A percentile compares a stretch with the other conserved stretches of the same genome.
Conservation (phyloP, 2,797 vertebrate genomes). For the Echeneis naucrates region DNA sequence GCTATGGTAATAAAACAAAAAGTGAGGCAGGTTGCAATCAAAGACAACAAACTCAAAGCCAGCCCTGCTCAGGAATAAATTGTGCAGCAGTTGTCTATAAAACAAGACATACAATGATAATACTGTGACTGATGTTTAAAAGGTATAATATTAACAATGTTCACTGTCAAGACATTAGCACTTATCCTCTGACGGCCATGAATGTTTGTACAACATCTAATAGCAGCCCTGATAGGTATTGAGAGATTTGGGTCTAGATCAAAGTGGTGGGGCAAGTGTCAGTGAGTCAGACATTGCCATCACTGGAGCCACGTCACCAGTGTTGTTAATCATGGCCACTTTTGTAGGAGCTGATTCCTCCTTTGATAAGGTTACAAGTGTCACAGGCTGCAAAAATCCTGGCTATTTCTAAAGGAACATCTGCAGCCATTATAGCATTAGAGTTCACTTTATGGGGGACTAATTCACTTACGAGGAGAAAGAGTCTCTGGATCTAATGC, state of each 20-base stretch:
- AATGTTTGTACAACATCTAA: background rate
- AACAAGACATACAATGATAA: background rate
- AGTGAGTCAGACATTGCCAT: constrained; percentile 9
- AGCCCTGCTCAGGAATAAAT: background rate
- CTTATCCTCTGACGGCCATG: constrained; percentile 7
- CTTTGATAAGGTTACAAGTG: constrained; percentile 69
- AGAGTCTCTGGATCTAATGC: constrained; percentile 43
- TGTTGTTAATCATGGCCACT: constrained; percentile 29
- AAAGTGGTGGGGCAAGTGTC: background rate
- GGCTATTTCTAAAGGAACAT: constrained; percentile 65
- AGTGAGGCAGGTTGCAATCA: constrained; percentile 19
- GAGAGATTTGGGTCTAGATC: background rate
- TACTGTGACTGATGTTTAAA: background rate
- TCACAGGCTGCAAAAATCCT: constrained; percentile 54
- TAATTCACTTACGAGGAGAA: constrained; percentile 64
- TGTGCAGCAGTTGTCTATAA: too few relatives aligned
- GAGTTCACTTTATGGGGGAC: constrained; percentile 55
- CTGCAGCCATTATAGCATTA: constrained; percentile 72
- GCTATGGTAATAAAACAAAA: constrained; percentile 32
- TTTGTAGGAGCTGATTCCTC: constrained; percentile 23
- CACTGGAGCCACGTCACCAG: background rate
- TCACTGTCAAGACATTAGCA: background rate
- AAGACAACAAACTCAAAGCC: constrained; percentile 9
- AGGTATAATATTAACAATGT: background rate
- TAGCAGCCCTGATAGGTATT: background rate